These are phyloP conservation scores for Drosophila acutilabella DNA, from an alignment of 2,888 invertebrate species.

Conservation along the genomic window DNA sequence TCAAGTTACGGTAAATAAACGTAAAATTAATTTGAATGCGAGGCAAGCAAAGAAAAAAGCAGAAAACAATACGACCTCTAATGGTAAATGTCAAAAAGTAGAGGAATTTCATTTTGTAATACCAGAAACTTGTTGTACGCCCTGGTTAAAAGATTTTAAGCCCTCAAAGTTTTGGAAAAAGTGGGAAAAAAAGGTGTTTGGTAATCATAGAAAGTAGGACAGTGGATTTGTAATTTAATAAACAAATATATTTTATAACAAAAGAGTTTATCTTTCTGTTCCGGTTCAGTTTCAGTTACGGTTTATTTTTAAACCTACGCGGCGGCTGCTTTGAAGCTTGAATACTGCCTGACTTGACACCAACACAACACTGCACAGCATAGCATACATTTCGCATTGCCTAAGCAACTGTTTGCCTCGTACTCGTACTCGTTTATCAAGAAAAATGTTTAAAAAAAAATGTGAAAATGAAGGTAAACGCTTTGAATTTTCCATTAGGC, in stretches of 20 bases:
- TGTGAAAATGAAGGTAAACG: conserved; percentile 26
- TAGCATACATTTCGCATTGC: conserved; percentile 27
- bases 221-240: no score
- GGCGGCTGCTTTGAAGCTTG: conserved; percentile 52
- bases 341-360: conserved; percentile 52
- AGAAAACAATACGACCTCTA: background rate
- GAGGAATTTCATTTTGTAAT: no score
- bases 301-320: conserved; percentile 14
- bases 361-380: conserved; percentile 26
- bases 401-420: conserved; percentile 29
- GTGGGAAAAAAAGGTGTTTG: background rate
- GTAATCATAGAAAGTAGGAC: no score
- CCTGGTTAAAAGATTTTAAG: background rate
- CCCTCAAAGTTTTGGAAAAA: background rate
- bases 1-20: rapidly evolving
- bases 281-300: background rate
- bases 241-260: no score
- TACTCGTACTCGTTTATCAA: conserved; percentile 51
- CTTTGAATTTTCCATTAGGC: conserved; percentile 72
- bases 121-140: background rate
- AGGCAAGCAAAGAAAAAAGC: background rate
- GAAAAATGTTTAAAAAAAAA: conserved; percentile 17
- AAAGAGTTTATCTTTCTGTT: background rate
- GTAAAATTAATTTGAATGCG: background rate
- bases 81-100: background rate